Evolutionary conservation across 2,888 invertebrate genomes (phyloP).

Genomic region (Lasioglossum leucozonium): DNA sequence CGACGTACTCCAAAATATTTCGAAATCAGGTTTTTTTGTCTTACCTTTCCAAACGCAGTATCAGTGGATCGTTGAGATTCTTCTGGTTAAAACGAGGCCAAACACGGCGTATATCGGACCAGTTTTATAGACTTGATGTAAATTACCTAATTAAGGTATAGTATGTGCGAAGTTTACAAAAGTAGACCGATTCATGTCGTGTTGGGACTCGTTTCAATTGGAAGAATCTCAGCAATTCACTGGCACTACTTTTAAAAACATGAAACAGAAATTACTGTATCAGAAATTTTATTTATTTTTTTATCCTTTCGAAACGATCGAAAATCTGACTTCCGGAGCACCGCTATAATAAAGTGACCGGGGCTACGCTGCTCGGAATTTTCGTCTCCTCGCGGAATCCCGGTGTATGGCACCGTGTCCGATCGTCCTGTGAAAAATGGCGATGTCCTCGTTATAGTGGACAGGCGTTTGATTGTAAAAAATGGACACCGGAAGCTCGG

Average conservation of each 20-base stretch:
- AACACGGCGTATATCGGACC: too few species aligned
- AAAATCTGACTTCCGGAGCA: too few species aligned
- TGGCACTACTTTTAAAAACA: background rate
- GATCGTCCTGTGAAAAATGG: background rate
- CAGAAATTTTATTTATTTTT: background rate
- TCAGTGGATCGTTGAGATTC: too few species aligned
- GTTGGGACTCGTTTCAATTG: background rate
- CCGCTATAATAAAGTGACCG: slow-evolving; percentile 9
- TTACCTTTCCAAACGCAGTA: too few species aligned
- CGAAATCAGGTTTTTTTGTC: rapidly evolving
- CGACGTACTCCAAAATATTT: too few species aligned
- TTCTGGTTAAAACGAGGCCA: too few species aligned
- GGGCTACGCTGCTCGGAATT: background rate
- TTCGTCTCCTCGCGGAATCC: background rate
- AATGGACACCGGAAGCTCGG: background rate
- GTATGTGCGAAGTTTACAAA: background rate
- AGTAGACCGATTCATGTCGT: background rate
- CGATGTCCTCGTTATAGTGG: background rate
- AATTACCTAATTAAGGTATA: too few species aligned
- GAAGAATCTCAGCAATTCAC: background rate
- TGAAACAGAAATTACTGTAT: background rate
- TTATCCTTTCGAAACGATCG: too few species aligned
- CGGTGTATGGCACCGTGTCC: background rate
- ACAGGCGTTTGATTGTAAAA: background rate
- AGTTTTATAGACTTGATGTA: too few species aligned